Conservation (phyloP, 2,888 invertebrate species). For the Heliothis peltigera region DNA sequence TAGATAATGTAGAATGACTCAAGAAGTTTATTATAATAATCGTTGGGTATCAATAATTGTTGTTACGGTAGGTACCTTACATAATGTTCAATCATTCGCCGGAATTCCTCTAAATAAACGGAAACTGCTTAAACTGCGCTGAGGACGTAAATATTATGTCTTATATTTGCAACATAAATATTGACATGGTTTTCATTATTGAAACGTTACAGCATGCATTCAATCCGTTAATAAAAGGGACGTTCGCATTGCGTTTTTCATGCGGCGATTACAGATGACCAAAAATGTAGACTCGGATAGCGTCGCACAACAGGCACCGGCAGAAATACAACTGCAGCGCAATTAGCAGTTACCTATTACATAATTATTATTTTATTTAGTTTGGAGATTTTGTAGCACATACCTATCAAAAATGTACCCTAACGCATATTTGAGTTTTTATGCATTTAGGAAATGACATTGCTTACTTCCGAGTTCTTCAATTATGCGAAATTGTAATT, state of each 20-base stretch:
- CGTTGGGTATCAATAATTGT: no score
- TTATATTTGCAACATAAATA: slow-evolving; percentile 24
- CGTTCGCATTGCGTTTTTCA: slow-evolving; percentile 42
- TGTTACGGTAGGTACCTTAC: no score
- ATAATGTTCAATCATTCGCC: slow-evolving; percentile 1
- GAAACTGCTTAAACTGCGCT: slow-evolving; percentile 9
- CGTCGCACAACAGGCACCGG: not conserved
- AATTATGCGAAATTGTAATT: not conserved
- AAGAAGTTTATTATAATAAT: no score
- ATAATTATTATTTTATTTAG: no score
- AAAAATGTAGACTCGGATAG: slow-evolving; percentile 11
- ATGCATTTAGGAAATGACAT: not conserved
- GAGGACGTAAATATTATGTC: slow-evolving; percentile 3
- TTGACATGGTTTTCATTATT: slow-evolving; percentile 25
- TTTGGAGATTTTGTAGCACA: no score
- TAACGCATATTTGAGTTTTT: no score
- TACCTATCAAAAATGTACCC: no score
- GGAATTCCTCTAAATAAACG: slow-evolving; percentile 11
- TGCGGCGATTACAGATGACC: slow-evolving; percentile 31
- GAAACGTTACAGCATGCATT: slow-evolving; percentile 12
- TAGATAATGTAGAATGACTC: no score
- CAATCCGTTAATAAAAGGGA: slow-evolving; percentile 17
- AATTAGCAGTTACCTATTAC: no score
- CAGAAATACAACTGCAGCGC: slow-evolving; percentile 8
- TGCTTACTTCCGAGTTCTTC: not conserved